Evolutionary conservation across 1,140 invertebrate genomes (phyloP).

Genomic region (Tetramorium simillimum): DNA sequence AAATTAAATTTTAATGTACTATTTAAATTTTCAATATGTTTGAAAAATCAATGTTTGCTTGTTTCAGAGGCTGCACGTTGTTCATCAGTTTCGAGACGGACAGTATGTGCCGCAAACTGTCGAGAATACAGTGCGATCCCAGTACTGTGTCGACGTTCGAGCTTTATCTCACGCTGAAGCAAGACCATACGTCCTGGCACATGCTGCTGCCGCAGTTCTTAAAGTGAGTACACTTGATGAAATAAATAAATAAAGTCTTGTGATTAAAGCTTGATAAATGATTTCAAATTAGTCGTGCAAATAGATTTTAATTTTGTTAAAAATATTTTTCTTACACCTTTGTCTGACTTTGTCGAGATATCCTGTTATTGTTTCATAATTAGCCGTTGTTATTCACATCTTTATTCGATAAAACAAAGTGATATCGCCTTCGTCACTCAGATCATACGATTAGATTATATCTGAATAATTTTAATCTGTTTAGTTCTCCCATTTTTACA

Average conservation of each 20-base stretch:
- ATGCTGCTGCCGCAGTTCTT: constrained; percentile 93
- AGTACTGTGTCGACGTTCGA: constrained; percentile 94
- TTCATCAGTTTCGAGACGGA: constrained; percentile 91
- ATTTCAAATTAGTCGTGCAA: background rate
- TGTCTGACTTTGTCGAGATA: background rate
- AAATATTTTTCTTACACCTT: background rate
- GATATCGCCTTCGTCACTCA: background rate
- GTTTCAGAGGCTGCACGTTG: constrained; percentile 89
- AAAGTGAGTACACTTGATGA: constrained; percentile 88
- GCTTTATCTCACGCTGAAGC: constrained; percentile 93
- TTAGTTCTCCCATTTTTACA: background rate
- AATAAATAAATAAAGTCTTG: background rate
- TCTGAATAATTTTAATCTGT: background rate
- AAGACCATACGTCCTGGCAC: constrained; percentile 93
- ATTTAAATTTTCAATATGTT: background rate
- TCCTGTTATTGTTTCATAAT: background rate
- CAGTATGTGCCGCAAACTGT: constrained; percentile 86
- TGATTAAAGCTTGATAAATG: background rate
- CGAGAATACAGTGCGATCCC: constrained; percentile 92
- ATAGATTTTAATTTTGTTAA: background rate
- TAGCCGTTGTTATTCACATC: background rate
- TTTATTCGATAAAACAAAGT: background rate
- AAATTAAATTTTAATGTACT: background rate
- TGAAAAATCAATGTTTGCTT: constrained; percentile 41
- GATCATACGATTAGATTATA: constrained; percentile 1